These are phyloP conservation scores for Phainopepla nitens DNA, from an alignment of 2,113 vertebrate species.

Conservation along the genomic window DNA sequence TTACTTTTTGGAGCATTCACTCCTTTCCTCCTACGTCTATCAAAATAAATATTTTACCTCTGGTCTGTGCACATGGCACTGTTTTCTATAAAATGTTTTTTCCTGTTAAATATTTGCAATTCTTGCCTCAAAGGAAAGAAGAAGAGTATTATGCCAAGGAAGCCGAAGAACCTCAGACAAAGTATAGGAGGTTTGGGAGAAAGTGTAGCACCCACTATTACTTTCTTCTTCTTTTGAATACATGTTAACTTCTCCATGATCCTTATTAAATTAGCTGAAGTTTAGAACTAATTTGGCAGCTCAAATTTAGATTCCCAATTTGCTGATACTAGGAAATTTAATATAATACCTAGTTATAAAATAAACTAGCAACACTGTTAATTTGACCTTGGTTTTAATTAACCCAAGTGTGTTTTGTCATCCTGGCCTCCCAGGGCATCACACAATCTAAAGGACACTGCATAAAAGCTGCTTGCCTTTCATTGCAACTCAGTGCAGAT, in stretches of 20 bases:
- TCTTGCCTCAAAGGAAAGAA: neutral
- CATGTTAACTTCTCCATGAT: neutral
- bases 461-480: neutral
- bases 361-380: neutral
- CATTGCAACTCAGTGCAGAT: neutral
- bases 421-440: neutral
- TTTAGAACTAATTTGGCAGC: neutral
- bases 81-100: neutral
- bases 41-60: neutral
- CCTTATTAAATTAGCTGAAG: neutral
- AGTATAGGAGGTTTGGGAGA: neutral
- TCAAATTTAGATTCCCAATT: neutral
- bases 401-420: neutral
- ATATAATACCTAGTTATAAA: neutral
- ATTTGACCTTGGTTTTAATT: constrained; percentile 18
- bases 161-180: neutral
- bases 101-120: neutral
- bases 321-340: neutral
- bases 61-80: neutral
- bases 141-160: neutral
- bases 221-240: neutral
- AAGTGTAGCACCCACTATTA: neutral
- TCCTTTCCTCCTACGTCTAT: neutral
- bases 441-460: neutral
- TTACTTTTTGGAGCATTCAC: neutral